Evolutionary conservation across 2,113 vertebrate genomes (phyloP), one percentile per base, ranked within the genome.

Genomic region (Ptychochromis oligacanthus): DNA sequence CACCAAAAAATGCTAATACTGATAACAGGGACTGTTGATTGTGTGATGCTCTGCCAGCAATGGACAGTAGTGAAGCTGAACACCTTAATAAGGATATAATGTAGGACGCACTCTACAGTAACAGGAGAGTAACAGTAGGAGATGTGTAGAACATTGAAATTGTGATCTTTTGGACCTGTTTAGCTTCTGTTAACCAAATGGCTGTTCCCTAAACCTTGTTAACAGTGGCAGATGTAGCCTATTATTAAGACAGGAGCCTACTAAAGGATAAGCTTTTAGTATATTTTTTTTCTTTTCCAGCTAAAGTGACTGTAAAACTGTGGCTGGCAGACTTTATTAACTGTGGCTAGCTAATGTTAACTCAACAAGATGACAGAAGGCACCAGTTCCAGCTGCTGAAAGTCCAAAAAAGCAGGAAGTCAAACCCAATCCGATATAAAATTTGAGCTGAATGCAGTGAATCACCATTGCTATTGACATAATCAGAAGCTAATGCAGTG

Each of bases 1-100:
- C 75, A 59, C 13, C 60, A 81, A 79, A 61, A 88, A 84, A 74
- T 14, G 13, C 88, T 77, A 52, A 80, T 75, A 31, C 31, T 80
- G 61, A 89, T 65, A 83, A 79, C 75, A 72, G 58, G 52, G 31
- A 18, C 72, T 80, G 61, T 52, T 79, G 79, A 75, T 59, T 56
- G 38, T 82, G 36, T 76, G 46, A 78, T 77, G 34, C 12, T 82
- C 40, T 70, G 40, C 7, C 34, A 0, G 75, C 75, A 46, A 80
- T 59, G 72, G 43, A 24, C 15, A 36, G 24, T 6, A 2, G 40
- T 43, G 17, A 36, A 80, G 34, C 61, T 28, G 56, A n/a, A 11
- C 4, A 43, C 61, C 13, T 76, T 70, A n/a, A 75, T 74, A 49
- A 49, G 36, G 38, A 60, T 54, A 60, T 9, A 79, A 15, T 36